phyloP scores from a whole-genome alignment of 2,113 vertebrate species.

The Cyprinodon brontotheroides region DNA sequence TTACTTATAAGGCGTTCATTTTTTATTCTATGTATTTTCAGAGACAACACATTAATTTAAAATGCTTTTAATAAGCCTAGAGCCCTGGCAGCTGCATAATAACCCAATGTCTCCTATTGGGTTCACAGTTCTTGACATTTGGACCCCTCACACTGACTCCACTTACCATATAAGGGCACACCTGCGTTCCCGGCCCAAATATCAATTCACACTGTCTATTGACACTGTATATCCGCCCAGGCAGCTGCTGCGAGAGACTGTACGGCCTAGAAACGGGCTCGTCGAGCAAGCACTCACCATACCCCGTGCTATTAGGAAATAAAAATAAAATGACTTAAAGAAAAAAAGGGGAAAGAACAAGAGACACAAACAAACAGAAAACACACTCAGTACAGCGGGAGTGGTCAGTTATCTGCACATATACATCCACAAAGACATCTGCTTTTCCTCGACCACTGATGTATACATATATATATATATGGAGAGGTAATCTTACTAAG shows the following conservation, averaged over 20 bases:
- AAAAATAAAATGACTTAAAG: conserved; percentile 76
- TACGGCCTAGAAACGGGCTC: conserved; percentile 92
- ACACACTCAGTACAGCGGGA: conserved; percentile 64
- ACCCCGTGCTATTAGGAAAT: conserved; percentile 92
- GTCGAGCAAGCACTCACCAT: conserved; percentile 96
- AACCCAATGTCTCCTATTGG: conserved; percentile 25
- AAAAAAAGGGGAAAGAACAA: conserved; percentile 63
- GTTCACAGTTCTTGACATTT: conserved; percentile 37
- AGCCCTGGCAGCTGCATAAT: conserved; percentile 25
- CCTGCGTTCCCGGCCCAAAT: conserved; percentile 95
- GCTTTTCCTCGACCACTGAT: conserved; percentile 14
- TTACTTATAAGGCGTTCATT: neutral
- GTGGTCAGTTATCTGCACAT: conserved; percentile 45
- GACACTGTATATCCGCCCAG: conserved; percentile 92
- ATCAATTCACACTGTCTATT: conserved; percentile 99
- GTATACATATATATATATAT: conserved; percentile 2
- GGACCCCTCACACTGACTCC: conserved; percentile 2
- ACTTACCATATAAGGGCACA: conserved; percentile 99
- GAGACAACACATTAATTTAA: neutral
- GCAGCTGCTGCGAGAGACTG: conserved; percentile 89
- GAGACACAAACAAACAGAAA: conserved; percentile 73
- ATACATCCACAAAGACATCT: conserved; percentile 32
- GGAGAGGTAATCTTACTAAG: neutral
- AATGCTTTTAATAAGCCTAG: conserved; percentile 3
- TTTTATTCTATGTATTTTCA: neutral